phyloP scores from a whole-genome alignment of 2,888 invertebrate species.

The Ochropleura leucogaster region DNA sequence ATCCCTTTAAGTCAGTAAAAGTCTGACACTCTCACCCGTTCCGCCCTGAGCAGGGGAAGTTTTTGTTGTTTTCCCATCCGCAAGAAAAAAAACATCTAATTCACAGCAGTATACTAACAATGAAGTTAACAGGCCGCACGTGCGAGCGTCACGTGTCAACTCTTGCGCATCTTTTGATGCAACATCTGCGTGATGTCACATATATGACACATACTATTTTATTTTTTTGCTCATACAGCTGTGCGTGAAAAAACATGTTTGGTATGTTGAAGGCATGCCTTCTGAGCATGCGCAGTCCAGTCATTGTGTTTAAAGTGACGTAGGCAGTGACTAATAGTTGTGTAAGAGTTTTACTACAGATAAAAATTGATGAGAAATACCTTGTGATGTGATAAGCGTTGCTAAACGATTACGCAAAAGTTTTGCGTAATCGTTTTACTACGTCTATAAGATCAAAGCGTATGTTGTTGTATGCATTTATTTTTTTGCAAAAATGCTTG shows the following conservation, averaged over 20 bases:
- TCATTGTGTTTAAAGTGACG: slow-evolving; percentile 27
- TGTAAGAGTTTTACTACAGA: neutral
- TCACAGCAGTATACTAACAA: slow-evolving; percentile 17
- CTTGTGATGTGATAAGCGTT: neutral
- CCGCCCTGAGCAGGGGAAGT: too few relatives aligned
- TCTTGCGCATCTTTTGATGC: slow-evolving; percentile 45
- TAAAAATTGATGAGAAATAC: neutral
- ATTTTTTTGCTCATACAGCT: slow-evolving; percentile 18
- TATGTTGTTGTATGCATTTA: neutral
- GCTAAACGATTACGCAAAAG: neutral
- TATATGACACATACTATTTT: slow-evolving; percentile 9
- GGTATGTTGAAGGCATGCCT: slow-evolving; percentile 26
- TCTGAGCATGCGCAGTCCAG: slow-evolving; percentile 22
- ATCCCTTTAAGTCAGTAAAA: too few relatives aligned
- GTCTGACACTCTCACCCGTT: too few relatives aligned
- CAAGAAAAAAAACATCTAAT: slow-evolving; percentile 1
- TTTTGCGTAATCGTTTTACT: neutral
- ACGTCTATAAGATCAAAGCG: neutral
- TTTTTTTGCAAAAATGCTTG: neutral
- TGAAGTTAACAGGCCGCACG: slow-evolving; percentile 31
- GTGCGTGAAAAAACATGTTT: slow-evolving; percentile 16
- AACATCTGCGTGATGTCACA: slow-evolving; percentile 31
- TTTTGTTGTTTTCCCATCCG: too few relatives aligned
- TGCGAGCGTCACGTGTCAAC: slow-evolving; percentile 36
- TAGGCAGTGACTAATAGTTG: slow-evolving; percentile 17